phyloP scores from a whole-genome alignment of 2,888 invertebrate genomes.

The Drosophila koepferae region DNA sequence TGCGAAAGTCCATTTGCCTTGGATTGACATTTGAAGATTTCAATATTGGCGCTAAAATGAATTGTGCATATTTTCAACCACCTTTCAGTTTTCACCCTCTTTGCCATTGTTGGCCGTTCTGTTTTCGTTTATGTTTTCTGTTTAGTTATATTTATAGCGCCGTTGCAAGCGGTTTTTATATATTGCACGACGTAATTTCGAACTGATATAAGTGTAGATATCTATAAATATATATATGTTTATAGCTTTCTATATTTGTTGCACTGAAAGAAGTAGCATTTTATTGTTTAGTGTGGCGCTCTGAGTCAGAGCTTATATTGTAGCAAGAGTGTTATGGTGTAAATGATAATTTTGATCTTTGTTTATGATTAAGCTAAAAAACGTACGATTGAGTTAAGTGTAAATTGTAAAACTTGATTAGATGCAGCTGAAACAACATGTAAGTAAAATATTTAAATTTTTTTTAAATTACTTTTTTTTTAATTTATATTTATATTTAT shows the following conservation, averaged over 20 bases:
- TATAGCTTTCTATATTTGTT: neutral
- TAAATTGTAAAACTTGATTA: neutral
- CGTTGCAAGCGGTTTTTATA: conserved; percentile 28
- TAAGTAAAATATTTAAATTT: neutral
- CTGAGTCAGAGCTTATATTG: neutral
- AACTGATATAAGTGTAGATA: neutral
- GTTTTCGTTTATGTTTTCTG: conserved; percentile 45
- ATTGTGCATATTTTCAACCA: conserved; percentile 58
- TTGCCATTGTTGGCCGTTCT: conserved; percentile 35
- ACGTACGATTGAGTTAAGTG: neutral
- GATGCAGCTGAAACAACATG: neutral
- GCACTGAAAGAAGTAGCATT: neutral
- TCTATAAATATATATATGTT: neutral
- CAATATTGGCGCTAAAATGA: conserved; percentile 48
- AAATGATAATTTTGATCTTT: neutral
- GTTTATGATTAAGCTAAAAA: neutral
- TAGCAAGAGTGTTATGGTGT: neutral
- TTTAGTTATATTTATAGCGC: conserved; percentile 47
- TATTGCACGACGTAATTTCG: conserved; percentile 3
- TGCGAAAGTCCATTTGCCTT: neutral
- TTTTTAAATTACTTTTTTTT: neutral
- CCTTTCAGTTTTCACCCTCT: conserved; percentile 57
- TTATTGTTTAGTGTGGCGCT: neutral
- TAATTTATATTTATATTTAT: neutral
- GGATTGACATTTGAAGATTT: conserved; percentile 31